These are phyloP conservation scores for Protophormia terraenovae DNA, from an alignment of 2,888 invertebrate genomes.

Conservation along the genomic window DNA sequence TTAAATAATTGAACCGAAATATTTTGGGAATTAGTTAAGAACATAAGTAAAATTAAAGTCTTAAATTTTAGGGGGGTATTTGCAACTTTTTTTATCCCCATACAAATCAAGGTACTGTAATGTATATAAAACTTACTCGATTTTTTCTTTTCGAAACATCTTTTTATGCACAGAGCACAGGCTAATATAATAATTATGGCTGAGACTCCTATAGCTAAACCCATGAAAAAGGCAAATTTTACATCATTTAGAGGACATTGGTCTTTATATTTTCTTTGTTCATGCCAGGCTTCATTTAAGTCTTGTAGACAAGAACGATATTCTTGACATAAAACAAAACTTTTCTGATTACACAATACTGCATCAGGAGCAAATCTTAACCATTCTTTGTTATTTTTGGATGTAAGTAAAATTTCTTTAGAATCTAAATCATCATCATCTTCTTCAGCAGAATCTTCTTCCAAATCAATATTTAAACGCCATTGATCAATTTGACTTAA, in stretches of 20 bases:
- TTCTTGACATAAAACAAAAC: conserved; percentile 73
- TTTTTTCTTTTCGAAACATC: conserved; percentile 70
- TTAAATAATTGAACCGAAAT: no score
- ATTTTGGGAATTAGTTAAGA: no score
- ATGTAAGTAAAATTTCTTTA: neutral
- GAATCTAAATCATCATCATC: conserved; percentile 5
- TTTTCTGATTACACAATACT: conserved; percentile 69
- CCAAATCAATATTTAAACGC: conserved; percentile 27
- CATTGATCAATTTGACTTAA: neutral
- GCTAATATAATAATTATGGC: conserved; percentile 74
- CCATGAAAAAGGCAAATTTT: conserved; percentile 76
- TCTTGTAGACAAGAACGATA: conserved; percentile 75
- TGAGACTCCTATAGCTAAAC: conserved; percentile 75
- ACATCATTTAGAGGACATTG: conserved; percentile 67
- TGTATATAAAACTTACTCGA: conserved; percentile 58
- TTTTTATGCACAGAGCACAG: conserved; percentile 75
- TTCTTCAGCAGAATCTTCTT: conserved; percentile 35
- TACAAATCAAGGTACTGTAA: no score
- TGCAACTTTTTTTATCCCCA: no score
- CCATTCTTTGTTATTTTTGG: conserved; percentile 45
- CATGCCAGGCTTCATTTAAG: conserved; percentile 68
- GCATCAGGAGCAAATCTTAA: conserved; percentile 42
- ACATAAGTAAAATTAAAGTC: no score
- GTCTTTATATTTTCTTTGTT: neutral
- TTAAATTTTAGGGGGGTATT: no score